Evolutionary conservation across 2,888 invertebrate species (phyloP), one percentile per base, ranked within the genome.

Genomic region (Hyalella azteca): DNA sequence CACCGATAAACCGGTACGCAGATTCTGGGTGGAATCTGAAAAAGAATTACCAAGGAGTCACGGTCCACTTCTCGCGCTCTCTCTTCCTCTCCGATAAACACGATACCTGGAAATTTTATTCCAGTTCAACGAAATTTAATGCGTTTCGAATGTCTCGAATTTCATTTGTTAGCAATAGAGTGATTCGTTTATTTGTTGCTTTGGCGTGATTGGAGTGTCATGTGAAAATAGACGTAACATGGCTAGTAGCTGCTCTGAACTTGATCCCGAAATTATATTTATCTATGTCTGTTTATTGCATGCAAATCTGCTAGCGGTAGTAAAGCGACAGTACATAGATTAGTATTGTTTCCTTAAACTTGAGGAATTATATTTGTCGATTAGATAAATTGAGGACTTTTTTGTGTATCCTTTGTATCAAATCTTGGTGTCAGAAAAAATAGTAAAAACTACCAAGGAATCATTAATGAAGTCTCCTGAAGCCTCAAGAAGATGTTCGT

Each of bases 131-230:
- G 66, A 66, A 66, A 36, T 66, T 7, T 36, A 66, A 36, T 29
- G 19, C 19, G 36, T 36, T 36, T 19, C 7, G 66, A 36, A 36
- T n/a, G 66, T 32, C 66, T 66, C 66, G 3, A 36, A 66, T 66
- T 66, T 66, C 66, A 66, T 36, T 66, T n/a, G 66, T n/a, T 36
- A 26, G 29, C 66, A 66, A 66, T 66, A 66, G 66, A 66, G 66
- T 29, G 66, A 36, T 66, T 66, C 4, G 66, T 66, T 66, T 19
- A 29, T 66, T 66, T 66, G n/a, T n/a, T n/a, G n/a, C n/a, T n/a
- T n/a, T n/a, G 36, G 66, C 66, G 66, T 66, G 66, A 66, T 66
- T 19, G 19, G 36, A 66, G 36, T 36, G 5, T 66, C 66, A n/a
- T 19, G 66, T 36, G 32, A 66, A 36, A 66, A 29, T n/a, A 66